Conservation (phyloP, 2,888 invertebrate genomes). For the Endotricha flammealis region DNA sequence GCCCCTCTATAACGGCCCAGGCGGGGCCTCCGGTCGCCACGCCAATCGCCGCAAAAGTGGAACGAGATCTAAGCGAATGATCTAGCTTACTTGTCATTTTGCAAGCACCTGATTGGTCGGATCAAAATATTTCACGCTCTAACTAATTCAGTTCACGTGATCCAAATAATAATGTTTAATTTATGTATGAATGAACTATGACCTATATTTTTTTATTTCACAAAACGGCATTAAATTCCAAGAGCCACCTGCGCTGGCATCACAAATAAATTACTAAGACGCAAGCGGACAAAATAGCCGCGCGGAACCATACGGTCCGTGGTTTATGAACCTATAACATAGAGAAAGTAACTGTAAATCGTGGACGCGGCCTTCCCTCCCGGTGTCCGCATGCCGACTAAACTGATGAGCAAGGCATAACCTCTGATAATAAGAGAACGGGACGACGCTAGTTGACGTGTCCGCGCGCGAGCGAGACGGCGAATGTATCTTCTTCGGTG, state of each 20-base stretch:
- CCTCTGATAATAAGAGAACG: slow-evolving; percentile 75
- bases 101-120: slow-evolving; percentile 67
- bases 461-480: slow-evolving; percentile 43
- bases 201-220: slow-evolving; percentile 28
- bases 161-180: slow-evolving; percentile 37
- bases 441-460: slow-evolving; percentile 38
- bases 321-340: slow-evolving; percentile 52
- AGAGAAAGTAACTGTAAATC: slow-evolving; percentile 64
- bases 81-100: slow-evolving; percentile 73
- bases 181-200: slow-evolving; percentile 36
- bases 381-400: slow-evolving; percentile 68
- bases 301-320: slow-evolving; percentile 54
- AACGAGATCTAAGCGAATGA: slow-evolving; percentile 70
- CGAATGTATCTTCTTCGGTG: slow-evolving; percentile 72
- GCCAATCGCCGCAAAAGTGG: slow-evolving; percentile 65
- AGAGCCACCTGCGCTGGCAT: slow-evolving; percentile 45
- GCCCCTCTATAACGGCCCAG: slow-evolving; percentile 75
- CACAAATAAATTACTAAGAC: slow-evolving; percentile 50
- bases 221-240: slow-evolving; percentile 28
- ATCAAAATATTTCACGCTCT: slow-evolving; percentile 46
- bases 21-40: slow-evolving; percentile 63
- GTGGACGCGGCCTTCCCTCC: slow-evolving; percentile 61
- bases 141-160: slow-evolving; percentile 49
- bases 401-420: slow-evolving; percentile 73
- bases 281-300: slow-evolving; percentile 49